phyloP scores from a whole-genome alignment of 2,888 invertebrate genomes.

The Drosophila ustulata region DNA sequence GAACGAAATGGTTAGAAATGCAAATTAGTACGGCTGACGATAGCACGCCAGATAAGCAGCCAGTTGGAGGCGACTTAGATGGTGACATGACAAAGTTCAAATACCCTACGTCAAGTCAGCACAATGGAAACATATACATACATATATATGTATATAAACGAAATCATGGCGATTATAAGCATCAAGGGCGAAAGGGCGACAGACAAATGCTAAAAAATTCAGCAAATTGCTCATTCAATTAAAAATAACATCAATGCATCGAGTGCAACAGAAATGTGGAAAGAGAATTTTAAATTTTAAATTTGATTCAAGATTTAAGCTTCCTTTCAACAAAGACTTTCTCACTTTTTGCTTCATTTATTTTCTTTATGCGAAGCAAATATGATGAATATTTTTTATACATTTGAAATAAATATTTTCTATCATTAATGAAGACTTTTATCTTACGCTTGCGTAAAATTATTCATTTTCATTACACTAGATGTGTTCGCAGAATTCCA shows the following conservation, averaged over 20 bases:
- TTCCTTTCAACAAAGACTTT: neutral
- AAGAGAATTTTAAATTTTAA: neutral
- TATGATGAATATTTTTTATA: too few relatives aligned
- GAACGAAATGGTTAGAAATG: slow-evolving; percentile 78
- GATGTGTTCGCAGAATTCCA: neutral
- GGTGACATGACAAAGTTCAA: slow-evolving; percentile 41
- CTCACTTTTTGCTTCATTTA: neutral
- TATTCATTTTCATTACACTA: neutral
- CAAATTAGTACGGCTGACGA: slow-evolving; percentile 73
- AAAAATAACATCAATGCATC: neutral
- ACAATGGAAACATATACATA: neutral
- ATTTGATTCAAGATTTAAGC: neutral
- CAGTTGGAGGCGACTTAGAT: slow-evolving; percentile 25
- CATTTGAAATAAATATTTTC: too few relatives aligned
- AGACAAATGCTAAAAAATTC: neutral
- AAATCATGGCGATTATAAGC: neutral
- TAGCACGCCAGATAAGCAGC: slow-evolving; percentile 60
- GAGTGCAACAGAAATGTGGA: neutral
- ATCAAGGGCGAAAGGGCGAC: neutral
- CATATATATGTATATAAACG: too few relatives aligned
- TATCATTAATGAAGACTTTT: neutral
- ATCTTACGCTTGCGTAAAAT: neutral
- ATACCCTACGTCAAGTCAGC: slow-evolving; percentile 43
- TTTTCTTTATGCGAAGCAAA: neutral
- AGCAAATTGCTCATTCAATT: neutral